Base-by-base conservation (phyloP, 2,113 vertebrate species). In the Bungarus multicinctus region DNA sequence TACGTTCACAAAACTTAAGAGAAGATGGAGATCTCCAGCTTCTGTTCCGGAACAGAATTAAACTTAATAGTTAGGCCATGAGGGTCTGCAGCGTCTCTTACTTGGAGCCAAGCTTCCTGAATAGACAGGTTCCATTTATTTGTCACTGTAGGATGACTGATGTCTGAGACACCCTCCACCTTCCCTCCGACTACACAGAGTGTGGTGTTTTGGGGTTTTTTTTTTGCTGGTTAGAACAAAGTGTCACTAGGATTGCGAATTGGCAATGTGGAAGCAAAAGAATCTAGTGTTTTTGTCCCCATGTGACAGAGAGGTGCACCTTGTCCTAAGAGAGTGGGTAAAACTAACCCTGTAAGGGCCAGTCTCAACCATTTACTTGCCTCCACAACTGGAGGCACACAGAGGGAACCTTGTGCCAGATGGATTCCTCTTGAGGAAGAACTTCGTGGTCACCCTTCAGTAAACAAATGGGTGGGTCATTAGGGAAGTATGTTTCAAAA, bases 381-480 rank as follows among this genome's bases (percentile, higher is more conserved):
- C 18, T 23, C 47, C 54, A 47, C 25, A 55, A 23, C 23, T 2
- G 12, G 14, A 58, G 25, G 54, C 54, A 87, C 54, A 87, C 90
- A 54, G 34, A 58, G 90, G 27, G 81, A 86, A 55, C 53, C 91
- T 58, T 64, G 43, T 87, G 57, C 50, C 52, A 60, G 85, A 50
- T 86, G 39, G 47, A n/a, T 23, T 86, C 43, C 55, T 39, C 57
- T 4, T 43, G 45, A 54, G 45, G 30, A 25, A 81, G 25, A 30
- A 16, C 58, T 88, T 92, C 0, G 55, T 20, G 25, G 3, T 74
- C 39, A 74, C 55, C 25, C 45, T 92, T 54, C 20, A n/a, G 91
- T 88, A 92, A 87, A 92, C 64, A 69, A 92, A 52, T 89, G 60
- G 91, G 91, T 89, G 50, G 91, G 50, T n/a, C 58, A 39, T 87